phyloP scores from a whole-genome alignment of 2,888 invertebrate genomes.

The Caenorhabditis becei region DNA sequence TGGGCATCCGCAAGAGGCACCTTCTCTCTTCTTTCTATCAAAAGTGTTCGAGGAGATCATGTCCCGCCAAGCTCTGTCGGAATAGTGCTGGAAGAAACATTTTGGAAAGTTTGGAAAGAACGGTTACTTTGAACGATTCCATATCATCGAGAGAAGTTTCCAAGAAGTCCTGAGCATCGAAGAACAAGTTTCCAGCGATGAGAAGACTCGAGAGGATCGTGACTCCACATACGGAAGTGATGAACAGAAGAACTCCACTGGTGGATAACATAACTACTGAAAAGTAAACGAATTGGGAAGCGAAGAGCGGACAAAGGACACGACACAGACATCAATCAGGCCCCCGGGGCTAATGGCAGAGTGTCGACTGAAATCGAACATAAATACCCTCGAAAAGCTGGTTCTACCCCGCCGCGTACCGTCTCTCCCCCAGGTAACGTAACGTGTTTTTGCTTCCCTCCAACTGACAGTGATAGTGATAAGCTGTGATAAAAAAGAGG shows the following conservation, averaged over 20 bases:
- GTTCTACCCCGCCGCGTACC: too few relatives aligned
- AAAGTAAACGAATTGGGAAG: conserved; percentile 3
- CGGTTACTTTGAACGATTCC: conserved; percentile 40
- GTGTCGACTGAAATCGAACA: conserved; percentile 24
- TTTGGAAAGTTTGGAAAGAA: not conserved
- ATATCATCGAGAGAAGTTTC: conserved; percentile 49
- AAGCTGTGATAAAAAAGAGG: conserved; percentile 14
- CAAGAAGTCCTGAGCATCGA: conserved; percentile 46
- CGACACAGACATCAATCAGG: conserved; percentile 22
- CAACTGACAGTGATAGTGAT: conserved; percentile 1
- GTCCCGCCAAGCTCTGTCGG: conserved; percentile 49
- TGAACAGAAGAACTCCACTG: conserved; percentile 40
- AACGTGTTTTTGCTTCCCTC: conserved; percentile 33
- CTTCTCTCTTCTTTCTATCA: conserved; percentile 53
- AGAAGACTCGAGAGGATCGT: conserved; percentile 41
- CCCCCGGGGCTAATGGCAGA: conserved; percentile 19
- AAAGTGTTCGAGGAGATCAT: conserved; percentile 52
- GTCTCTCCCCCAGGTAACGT: conserved; percentile 34
- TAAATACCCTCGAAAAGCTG: conserved; percentile 58
- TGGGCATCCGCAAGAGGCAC: conserved; percentile 36
- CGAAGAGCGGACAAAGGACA: conserved; percentile 6
- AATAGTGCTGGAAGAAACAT: conserved; percentile 33
- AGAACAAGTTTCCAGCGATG: conserved; percentile 41
- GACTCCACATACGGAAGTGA: conserved; percentile 46
- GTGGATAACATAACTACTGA: conserved; percentile 43